Conservation (phyloP, 2,113 vertebrate genomes). For the Xenus cinereus region DNA sequence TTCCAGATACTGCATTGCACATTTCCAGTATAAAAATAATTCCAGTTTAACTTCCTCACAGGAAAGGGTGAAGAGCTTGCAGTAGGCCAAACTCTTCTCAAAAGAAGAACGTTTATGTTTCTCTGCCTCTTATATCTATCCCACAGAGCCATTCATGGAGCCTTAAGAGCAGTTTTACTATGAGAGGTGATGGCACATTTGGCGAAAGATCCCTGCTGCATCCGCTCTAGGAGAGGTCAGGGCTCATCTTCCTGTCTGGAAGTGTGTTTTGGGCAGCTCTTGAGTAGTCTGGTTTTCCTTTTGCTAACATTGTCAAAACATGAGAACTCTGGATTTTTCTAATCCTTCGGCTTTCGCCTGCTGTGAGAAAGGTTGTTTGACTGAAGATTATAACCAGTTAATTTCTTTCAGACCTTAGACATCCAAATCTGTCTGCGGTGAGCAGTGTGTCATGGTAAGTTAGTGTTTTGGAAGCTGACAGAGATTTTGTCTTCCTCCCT, state of each 20-base stretch:
- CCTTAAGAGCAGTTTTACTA: not conserved
- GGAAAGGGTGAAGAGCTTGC: not conserved
- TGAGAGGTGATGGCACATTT: not conserved
- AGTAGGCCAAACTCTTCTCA: not conserved
- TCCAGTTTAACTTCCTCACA: not conserved
- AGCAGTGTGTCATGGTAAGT: not conserved
- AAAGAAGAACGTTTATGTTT: not conserved
- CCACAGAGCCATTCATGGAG: not conserved
- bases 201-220: not conserved
- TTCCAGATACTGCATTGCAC: not conserved
- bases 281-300: not conserved
- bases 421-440: not conserved
- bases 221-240: not conserved
- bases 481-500: not conserved
- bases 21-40: not conserved
- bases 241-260: not conserved
- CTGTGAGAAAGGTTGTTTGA: not conserved
- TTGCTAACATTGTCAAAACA: not conserved
- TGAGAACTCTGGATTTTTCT: not conserved
- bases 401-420: not conserved
- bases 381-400: not conserved
- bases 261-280: not conserved
- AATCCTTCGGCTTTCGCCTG: not conserved
- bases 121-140: not conserved
- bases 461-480: not conserved